Evolutionary conservation across 2,888 invertebrate species (phyloP).

Genomic region (Orthosia gothica): DNA sequence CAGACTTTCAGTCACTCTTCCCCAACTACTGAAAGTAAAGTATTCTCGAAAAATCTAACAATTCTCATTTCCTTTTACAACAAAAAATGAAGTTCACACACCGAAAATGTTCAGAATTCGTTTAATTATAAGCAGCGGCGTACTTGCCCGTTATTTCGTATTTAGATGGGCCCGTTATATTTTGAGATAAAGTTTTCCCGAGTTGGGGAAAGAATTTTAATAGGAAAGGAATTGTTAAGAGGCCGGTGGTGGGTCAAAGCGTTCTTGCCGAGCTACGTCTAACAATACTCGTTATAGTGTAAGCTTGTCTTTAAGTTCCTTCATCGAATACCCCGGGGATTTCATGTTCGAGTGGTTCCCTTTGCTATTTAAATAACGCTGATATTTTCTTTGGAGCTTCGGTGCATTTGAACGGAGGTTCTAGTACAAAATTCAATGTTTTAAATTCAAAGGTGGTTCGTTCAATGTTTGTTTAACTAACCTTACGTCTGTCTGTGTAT

Average conservation of each 20-base stretch:
- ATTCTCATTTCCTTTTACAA: slow-evolving; percentile 40
- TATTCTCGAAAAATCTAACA: slow-evolving; percentile 30
- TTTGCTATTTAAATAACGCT: slow-evolving; percentile 78
- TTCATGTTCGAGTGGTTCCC: slow-evolving; percentile 75
- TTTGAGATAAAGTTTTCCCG: slow-evolving; percentile 79
- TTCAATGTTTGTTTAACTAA: slow-evolving; percentile 66
- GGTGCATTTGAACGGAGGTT: slow-evolving; percentile 62
- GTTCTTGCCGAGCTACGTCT: slow-evolving; percentile 74
- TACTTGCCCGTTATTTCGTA: slow-evolving; percentile 63
- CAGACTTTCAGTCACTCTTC: slow-evolving; percentile 15
- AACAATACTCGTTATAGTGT: slow-evolving; percentile 81
- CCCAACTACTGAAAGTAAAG: slow-evolving; percentile 39
- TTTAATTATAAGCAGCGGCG: slow-evolving; percentile 68
- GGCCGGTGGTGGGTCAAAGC: slow-evolving; percentile 82
- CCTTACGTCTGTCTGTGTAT: slow-evolving; percentile 61
- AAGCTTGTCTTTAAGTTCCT: slow-evolving; percentile 76
- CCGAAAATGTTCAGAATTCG: slow-evolving; percentile 66
- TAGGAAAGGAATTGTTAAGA: slow-evolving; percentile 84
- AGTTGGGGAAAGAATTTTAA: slow-evolving; percentile 87
- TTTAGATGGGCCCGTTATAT: slow-evolving; percentile 72
- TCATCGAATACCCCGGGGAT: slow-evolving; percentile 72
- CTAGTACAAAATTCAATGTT: slow-evolving; percentile 68
- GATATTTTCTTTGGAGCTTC: slow-evolving; percentile 73
- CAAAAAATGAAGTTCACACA: slow-evolving; percentile 64
- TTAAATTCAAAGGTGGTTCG: slow-evolving; percentile 67